These are phyloP conservation scores for Sepiola atlantica DNA, from an alignment of 2,888 invertebrate species.

Conservation along the genomic window DNA sequence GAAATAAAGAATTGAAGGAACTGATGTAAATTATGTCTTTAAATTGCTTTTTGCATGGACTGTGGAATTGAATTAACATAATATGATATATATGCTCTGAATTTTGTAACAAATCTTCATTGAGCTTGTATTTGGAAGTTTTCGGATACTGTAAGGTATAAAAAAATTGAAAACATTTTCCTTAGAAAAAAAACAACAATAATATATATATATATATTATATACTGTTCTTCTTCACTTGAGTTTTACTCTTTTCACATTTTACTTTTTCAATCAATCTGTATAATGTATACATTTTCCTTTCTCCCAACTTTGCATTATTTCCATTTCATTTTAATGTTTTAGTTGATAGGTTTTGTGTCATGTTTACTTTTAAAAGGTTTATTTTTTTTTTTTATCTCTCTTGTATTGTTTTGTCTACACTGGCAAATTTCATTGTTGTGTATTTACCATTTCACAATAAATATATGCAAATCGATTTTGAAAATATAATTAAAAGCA, in stretches of 20 bases:
- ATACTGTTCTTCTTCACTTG: neutral
- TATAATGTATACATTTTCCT: too few relatives aligned
- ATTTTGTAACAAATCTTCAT: too few relatives aligned
- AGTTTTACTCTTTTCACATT: neutral
- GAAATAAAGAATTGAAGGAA: too few relatives aligned
- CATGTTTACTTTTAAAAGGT: neutral
- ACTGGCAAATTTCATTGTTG: neutral
- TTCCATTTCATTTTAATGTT: neutral
- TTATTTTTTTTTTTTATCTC: neutral
- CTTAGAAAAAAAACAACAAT: too few relatives aligned
- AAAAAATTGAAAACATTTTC: too few relatives aligned
- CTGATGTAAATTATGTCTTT: too few relatives aligned
- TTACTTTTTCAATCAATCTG: too few relatives aligned
- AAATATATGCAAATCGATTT: neutral
- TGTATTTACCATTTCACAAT: neutral
- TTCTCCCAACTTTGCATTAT: neutral
- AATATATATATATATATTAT: neutral
- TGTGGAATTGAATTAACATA: too few relatives aligned
- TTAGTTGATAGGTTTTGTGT: conserved; percentile 22
- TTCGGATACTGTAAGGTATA: too few relatives aligned
- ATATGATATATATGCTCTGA: too few relatives aligned
- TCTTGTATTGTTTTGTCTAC: neutral
- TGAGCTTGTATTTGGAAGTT: too few relatives aligned
- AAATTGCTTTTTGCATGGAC: too few relatives aligned
- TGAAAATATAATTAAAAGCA: neutral